Percentiles rank a stretch among this genome's conserved stretches.
Conservation (phyloP, 2,888 invertebrate species). For the Erannis defoliaria region DNA sequence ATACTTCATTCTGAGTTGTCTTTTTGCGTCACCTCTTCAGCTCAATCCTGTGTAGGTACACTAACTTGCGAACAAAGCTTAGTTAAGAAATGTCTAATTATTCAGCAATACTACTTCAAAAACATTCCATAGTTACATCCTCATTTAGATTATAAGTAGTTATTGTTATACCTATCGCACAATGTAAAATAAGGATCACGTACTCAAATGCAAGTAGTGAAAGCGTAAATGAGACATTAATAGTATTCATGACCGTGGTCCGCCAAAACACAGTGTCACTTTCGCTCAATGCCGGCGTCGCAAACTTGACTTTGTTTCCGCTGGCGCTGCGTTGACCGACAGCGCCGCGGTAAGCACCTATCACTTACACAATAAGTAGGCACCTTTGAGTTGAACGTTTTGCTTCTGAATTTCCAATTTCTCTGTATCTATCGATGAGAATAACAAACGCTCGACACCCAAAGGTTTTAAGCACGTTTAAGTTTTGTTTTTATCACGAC, state of each 20-base stretch:
- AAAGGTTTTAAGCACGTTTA: conserved; percentile 32
- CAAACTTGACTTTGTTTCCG: conserved; percentile 60
- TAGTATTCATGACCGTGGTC: conserved; percentile 67
- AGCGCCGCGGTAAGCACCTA: conserved; percentile 23
- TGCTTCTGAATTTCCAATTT: conserved; percentile 23
- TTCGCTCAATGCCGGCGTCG: conserved; percentile 68
- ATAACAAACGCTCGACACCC: background rate
- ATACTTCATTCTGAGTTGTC: conserved; percentile 55
- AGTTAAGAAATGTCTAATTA: background rate
- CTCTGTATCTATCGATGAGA: background rate
- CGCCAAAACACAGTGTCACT: conserved; percentile 73
- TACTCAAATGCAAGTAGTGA: conserved; percentile 53
- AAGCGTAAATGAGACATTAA: conserved; percentile 77
- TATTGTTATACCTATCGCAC: conserved; percentile 7
- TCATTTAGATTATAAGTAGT: background rate
- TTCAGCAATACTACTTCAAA: no score
- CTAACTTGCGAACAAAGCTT: background rate
- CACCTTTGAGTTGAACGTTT: conserved; percentile 5
- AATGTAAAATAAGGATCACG: conserved; percentile 32
- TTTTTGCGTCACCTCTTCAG: conserved; percentile 48
- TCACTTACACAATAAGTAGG: conserved; percentile 41
- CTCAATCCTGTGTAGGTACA: conserved; percentile 33
- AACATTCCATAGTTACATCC: background rate
- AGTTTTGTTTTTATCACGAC: conserved; percentile 19
- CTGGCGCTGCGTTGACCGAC: conserved; percentile 38